Base-by-base conservation (phyloP, 2,797 vertebrate genomes). In the Benthosema pterotum region DNA sequence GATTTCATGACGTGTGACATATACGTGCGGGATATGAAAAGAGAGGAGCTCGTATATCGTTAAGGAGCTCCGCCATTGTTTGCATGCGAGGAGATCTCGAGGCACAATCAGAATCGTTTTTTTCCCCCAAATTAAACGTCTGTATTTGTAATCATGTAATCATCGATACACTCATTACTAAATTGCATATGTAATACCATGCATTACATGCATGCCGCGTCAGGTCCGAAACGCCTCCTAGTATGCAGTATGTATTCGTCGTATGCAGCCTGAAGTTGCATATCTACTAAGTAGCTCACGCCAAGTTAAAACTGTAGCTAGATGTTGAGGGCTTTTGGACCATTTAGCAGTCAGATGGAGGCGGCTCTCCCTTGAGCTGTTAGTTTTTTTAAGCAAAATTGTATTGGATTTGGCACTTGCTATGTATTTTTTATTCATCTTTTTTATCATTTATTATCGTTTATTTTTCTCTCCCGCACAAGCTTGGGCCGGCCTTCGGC, bases 71-170 rank as follows among this genome's bases (percentile, higher is more conserved):
- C 56, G 51, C 79, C 70, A 74, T 83, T 85, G 72, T 87, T 87
- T 91, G 90, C 92, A 91, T 91, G 90, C 78, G 77, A 64, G 71
- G 68, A 78, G 78, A 91, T 72, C 77, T 73, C 4, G 79, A 87
- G 87, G 84, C 88, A 88, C 89, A 89, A 87, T 86, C 87, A 84
- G 77, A 49, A 54, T 57, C 67, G 60, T 73, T 70, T 73, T 67
- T n/a, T n/a, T n/a, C n/a, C n/a, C n/a, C 79, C 75, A 87, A 83
- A 87, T 91, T 89, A 92, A 90, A 90, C 92, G 90, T 93, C 89
- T 88, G 83, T 91, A 90, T 85, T n/a, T 86, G 87, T 94, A 86
- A 82, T 84, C 85, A 88, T 90, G 83, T 89, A 89, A 86, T 76
- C 82, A 89, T 88, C 75, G 89, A 80, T 89, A 84, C 80, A 88